Conservation (phyloP, 2,113 vertebrate species). For the Tauraco erythrolophus region DNA sequence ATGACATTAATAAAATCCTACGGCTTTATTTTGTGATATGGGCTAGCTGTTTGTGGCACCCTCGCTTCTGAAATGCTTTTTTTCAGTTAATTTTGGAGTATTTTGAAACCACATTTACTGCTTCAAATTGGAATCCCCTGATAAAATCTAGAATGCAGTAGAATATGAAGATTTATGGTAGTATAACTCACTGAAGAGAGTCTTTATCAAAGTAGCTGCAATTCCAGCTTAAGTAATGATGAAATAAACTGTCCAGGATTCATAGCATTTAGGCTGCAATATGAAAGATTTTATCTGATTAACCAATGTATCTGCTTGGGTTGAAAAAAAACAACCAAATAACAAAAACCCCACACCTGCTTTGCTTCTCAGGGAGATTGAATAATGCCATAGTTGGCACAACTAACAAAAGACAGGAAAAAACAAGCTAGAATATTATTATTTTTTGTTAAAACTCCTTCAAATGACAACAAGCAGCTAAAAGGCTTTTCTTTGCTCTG, state of each 20-base stretch:
- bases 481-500: background rate
- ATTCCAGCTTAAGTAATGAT: background rate
- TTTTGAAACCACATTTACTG: background rate
- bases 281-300: background rate
- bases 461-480: background rate
- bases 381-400: background rate
- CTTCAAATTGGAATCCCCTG: background rate
- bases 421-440: background rate
- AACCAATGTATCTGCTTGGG: background rate
- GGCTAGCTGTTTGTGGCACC: background rate
- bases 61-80: background rate
- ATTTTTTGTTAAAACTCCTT: background rate
- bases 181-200: background rate
- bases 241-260: background rate
- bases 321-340: background rate
- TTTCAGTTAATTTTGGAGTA: background rate
- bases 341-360: background rate
- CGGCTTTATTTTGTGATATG: background rate
- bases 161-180: background rate
- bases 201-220: background rate
- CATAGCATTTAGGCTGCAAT: background rate
- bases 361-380: background rate
- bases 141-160: background rate
- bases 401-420: background rate
- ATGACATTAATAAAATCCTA: background rate